These are phyloP conservation scores for Odocoileus virginianus DNA, from an alignment of 2,113 vertebrate species.

Conservation along the genomic window DNA sequence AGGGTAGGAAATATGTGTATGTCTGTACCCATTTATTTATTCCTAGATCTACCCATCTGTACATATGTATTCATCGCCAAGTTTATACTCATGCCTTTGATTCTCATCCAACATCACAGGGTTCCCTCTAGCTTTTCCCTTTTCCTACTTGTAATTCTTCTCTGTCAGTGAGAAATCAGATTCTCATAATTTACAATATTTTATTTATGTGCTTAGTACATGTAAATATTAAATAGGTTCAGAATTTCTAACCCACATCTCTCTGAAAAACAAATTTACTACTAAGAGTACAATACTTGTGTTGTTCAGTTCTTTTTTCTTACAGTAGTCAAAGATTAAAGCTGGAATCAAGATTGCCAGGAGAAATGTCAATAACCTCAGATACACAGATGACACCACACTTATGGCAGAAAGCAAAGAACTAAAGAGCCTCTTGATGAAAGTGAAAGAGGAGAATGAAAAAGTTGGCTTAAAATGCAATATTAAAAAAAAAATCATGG, in stretches of 20 bases:
- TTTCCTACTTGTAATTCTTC: not conserved
- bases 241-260: not conserved
- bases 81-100: not conserved
- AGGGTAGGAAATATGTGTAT: not conserved
- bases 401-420: not conserved
- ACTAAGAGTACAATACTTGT: not conserved
- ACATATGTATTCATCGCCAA: not conserved
- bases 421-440: not conserved
- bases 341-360: not conserved
- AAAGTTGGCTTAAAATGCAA: not conserved
- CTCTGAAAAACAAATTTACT: not conserved
- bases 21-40: not conserved
- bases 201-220: not conserved
- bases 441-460: not conserved
- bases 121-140: not conserved
- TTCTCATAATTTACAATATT: not conserved
- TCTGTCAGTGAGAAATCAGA: not conserved
- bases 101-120: not conserved
- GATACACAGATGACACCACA: not conserved
- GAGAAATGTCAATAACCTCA: not conserved
- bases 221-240: not conserved
- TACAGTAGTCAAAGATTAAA: not conserved
- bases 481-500: not conserved
- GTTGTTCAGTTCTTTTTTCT: not conserved
- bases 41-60: not conserved